A percentile compares a stretch with the other conserved stretches of the same genome.
These are phyloP conservation scores for Rhopalosiphum padi DNA, from an alignment of 1,140 invertebrate species.

Conservation along the genomic window DNA sequence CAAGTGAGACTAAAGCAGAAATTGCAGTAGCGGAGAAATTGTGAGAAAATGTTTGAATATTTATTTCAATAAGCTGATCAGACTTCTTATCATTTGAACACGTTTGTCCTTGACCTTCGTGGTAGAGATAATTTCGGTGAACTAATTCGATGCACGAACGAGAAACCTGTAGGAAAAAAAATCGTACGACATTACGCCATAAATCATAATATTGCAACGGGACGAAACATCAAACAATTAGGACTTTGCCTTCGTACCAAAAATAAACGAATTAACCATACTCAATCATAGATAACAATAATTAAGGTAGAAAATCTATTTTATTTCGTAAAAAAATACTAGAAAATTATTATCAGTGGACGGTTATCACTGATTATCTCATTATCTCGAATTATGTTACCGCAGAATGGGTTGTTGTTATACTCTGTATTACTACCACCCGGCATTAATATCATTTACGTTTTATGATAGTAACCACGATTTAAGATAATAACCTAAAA, in stretches of 20 bases:
- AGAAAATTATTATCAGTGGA: not conserved
- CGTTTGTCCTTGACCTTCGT: constrained; percentile 23
- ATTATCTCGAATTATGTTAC: not conserved
- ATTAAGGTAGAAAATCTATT: not conserved
- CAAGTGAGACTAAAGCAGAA: constrained; percentile 10
- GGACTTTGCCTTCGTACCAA: not conserved
- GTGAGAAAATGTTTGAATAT: constrained; percentile 32
- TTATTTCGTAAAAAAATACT: not conserved
- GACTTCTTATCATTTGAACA: not conserved
- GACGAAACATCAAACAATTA: not conserved
- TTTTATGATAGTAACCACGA: not conserved
- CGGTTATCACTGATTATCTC: not conserved
- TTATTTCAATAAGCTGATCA: not conserved
- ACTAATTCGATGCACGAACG: not conserved
- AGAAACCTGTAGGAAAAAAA: not conserved
- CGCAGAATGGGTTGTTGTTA: too few species aligned
- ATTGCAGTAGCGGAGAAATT: not conserved
- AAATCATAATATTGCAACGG: not conserved
- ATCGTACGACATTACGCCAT: not conserved
- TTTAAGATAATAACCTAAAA: constrained; percentile 42
- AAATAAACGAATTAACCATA: not conserved
- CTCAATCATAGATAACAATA: not conserved
- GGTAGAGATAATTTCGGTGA: not conserved
- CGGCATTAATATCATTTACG: too few species aligned
- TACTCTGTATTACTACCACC: too few species aligned